Conservation (phyloP, 2,888 invertebrate genomes). For the Lepidochrysops patricia region DNA sequence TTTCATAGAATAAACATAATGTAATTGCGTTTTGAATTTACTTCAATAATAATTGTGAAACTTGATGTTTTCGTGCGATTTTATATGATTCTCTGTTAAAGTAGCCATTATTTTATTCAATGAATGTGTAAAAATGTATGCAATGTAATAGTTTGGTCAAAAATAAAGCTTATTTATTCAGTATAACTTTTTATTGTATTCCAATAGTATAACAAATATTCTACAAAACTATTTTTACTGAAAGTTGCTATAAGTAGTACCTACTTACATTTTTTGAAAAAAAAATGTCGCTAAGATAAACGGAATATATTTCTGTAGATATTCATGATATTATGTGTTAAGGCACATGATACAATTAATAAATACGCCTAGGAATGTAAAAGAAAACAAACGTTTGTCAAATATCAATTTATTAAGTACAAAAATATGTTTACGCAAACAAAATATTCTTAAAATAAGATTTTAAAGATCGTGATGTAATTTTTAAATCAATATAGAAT, state of each 20-base stretch:
- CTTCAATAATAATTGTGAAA: conserved; percentile 10
- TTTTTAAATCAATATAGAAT: not conserved
- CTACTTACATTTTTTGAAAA: no score
- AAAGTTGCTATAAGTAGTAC: no score
- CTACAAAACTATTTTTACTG: not conserved
- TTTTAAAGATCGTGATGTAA: not conserved
- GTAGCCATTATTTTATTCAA: conserved; percentile 40
- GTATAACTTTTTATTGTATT: conserved; percentile 32
- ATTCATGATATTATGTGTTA: no score
- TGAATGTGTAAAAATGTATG: conserved; percentile 52
- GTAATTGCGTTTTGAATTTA: conserved; percentile 9
- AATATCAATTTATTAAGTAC: not conserved
- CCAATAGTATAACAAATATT: not conserved
- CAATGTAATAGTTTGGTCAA: conserved; percentile 72
- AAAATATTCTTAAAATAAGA: not conserved
- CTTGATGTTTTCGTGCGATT: conserved; percentile 29
- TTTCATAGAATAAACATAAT: not conserved
- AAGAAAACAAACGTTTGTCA: not conserved
- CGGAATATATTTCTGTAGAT: no score
- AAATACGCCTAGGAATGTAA: not conserved
- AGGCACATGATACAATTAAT: no score
- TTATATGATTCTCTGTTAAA: conserved; percentile 36
- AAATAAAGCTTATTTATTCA: conserved; percentile 75
- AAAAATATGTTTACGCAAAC: not conserved
- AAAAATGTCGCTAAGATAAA: no score